Percentiles rank a stretch among this genome's conserved stretches.
These are phyloP conservation scores for Myrmophylax atrothorax DNA, from an alignment of 2,113 vertebrate genomes.

Conservation along the genomic window DNA sequence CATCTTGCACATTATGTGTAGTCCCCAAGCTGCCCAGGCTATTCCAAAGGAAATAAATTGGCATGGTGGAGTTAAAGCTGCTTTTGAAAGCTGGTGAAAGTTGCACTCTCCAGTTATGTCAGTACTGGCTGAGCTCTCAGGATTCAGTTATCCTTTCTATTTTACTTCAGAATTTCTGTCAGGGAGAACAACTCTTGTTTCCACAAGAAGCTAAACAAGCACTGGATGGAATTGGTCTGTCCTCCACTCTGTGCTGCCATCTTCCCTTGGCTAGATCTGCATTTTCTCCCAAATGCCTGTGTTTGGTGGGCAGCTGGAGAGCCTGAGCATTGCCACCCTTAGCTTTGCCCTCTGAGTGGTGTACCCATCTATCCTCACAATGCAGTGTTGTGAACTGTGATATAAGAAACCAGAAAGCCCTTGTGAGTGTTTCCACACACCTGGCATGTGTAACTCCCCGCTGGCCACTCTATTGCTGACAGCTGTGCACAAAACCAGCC, in stretches of 20 bases:
- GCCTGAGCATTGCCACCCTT: neutral
- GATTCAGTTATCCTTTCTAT: neutral
- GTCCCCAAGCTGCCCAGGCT: neutral
- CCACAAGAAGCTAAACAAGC: neutral
- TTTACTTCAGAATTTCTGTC: neutral
- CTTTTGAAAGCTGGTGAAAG: slow-evolving; percentile 3
- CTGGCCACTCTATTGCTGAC: neutral
- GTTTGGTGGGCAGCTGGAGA: neutral
- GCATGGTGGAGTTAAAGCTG: neutral
- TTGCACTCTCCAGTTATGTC: neutral
- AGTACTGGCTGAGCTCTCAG: neutral
- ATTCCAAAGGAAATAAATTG: neutral
- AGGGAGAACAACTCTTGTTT: neutral
- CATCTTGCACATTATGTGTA: neutral
- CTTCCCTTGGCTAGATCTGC: neutral
- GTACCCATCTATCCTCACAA: neutral
- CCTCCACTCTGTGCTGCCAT: neutral
- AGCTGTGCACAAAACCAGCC: neutral
- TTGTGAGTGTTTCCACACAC: neutral
- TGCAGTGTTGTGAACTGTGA: neutral
- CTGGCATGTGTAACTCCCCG: neutral
- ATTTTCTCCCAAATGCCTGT: neutral
- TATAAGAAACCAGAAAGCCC: neutral
- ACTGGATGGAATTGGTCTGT: neutral
- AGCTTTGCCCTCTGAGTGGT: too few relatives aligned